Evolutionary conservation across 2,888 invertebrate species (phyloP), one percentile per base, ranked within the genome.

Genomic region (Spilosoma lubricipeda): DNA sequence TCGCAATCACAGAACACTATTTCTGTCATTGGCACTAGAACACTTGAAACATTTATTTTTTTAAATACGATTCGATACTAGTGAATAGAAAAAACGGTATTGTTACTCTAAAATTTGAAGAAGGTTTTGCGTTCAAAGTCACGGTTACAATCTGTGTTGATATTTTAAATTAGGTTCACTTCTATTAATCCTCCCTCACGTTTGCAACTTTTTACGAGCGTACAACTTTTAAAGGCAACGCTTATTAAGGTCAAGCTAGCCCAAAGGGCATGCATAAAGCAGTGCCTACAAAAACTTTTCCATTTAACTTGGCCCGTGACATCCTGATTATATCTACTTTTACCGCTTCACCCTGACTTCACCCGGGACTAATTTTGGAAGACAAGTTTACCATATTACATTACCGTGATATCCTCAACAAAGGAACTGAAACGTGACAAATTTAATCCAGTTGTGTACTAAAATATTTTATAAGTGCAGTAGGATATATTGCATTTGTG

Each of bases 271-370:
- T 89, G 90, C 89, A 90, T 92, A 90, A 91, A 91, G 88, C 88
- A 89, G 80, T 77, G 82, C 85, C 86, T 79, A 82, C 87, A 84
- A 86, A 89, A 94, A 94, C 93, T 93, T 94, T 94, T 91, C 92
- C 93, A 93, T 94, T 93, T 92, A 94, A 94, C 92, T 94, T 92
- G 73, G 87, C 81, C 86, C 91, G 87, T 93, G 91, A 91, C 88
- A 88, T 87, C 86, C 86, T 89, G 91, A 92, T 93, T 91, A 92
- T 89, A 89, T 88, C 87, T 88, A 88, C 89, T 87, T 86, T 85
- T 84, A 77, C 78, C 78, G 78, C 71, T 80, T 77, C 73, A 20
- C 52, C 77, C 77, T 75, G 79, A 72, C 77, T 84, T 78, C 85
- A 75, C 84, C 76, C 72, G 84, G 84, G 86, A 85, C 80, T 79